Base-by-base conservation (phyloP, 2,797 vertebrate genomes). In the Silurus aristotelis region DNA sequence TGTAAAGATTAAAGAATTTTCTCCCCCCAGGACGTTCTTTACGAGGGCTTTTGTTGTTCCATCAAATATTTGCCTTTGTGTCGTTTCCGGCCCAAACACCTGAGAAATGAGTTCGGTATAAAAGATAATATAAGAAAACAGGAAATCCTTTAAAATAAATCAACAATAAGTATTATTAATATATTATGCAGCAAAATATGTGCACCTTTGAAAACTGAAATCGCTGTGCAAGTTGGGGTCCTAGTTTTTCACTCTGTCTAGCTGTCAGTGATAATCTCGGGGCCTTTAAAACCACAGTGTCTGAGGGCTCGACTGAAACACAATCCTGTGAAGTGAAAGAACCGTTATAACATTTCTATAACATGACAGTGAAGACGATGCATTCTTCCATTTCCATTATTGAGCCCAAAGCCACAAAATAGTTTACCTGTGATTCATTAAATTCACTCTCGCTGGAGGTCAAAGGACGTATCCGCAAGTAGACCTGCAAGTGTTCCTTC, bases 141-240 rank as follows among this genome's bases (percentile, higher is more conserved):
- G 38, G 38, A 38, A 38, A 38, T 38, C 38, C 38, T 38, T 38
- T 38, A 0, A 38, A 38, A 38, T 38, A 38, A 38, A 52, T 52
- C 48, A 52, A 52, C 48, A 52, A 52, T 52, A 52, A 52, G 0
- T 7, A 52, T 52, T 38, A 52, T 10, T 7, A 38, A 58, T 4
- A 31, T 12, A 5, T 0, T 31, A 60, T 56, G 19, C 2, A 63
- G 46, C 52, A 77, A 81, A 13, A 17, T 8, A 8, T 58, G 61
- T 73, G 86, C 94, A 97, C 98, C 91, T 91, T 95, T 46, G 97
- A 97, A 93, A 99, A 99, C 89, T 94, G 95, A 90, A 99, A 99
- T 87, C 94, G 95, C 91, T 99, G 97, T 0, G 93, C 95, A 0
- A 92, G 92, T 66, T 96, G 96, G 67, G 94, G 93, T 77, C 94